Evolutionary conservation across 2,113 vertebrate genomes (phyloP), one percentile per base, ranked within the genome.

Genomic region (Epinephelus moara): DNA sequence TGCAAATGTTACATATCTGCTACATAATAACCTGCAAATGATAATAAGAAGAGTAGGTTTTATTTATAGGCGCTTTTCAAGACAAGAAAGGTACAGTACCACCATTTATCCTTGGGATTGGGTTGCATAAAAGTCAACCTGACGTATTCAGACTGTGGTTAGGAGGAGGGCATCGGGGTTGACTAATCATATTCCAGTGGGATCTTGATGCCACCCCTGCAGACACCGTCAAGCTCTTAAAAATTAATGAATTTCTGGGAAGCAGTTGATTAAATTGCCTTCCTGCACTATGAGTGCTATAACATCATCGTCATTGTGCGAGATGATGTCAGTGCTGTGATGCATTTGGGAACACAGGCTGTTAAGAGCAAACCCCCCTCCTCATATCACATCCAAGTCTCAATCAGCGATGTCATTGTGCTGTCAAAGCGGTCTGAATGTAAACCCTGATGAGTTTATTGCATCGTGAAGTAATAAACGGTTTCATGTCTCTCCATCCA

Each of bases 211-310:
- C 53, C 30, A 63, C 27, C 37, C 19, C 71, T 77, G 62, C 12
- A 79, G 80, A 63, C 47, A 23, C 45, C 19, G 10, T 63, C 8
- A 5, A 49, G 70, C 70, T 85, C 52, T 71, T 70, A 77, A 70
- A 77, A 76, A 56, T 56, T 23, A 77, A 81, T 64, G 30, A 45
- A 64, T 78, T 84, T 69, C 67, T 63, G 55, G 45, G 71, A 83
- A 62, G 52, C 3, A 71, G 70, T 17, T 67, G 70, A 85, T 57
- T 81, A 27, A 59, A 77, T 80, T 81, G 67, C 56, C 57, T 73
- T 76, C 63, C 56, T 37, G 14, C 70, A n/a, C 25, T 37, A 11
- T 19, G 23, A 84, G 15, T 60, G 59, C 53, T 75, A 3, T 66
- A 68, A 53, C 37, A 18, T 64, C 37, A 60, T 73, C 63, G 12